A percentile compares a stretch with the other conserved stretches of the same genome.
These are phyloP conservation scores for Lepidonotus clava DNA, from an alignment of 2,888 invertebrate genomes.

Conservation along the genomic window DNA sequence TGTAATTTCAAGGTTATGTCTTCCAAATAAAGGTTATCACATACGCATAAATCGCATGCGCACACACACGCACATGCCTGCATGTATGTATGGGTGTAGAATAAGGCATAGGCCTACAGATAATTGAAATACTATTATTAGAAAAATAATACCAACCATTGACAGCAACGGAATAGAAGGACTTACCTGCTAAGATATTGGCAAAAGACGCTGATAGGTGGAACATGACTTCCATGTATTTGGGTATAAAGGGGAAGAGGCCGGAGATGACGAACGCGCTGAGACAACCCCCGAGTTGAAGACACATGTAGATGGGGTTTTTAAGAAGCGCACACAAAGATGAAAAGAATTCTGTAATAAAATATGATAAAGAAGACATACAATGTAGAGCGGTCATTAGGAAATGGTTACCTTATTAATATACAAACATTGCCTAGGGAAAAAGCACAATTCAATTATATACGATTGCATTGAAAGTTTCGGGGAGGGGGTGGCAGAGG, in stretches of 20 bases:
- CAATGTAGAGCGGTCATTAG: no score
- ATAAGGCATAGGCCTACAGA: neutral
- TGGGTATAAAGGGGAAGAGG: conserved; percentile 65
- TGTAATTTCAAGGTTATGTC: no score
- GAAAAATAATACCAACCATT: neutral
- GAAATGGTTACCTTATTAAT: no score
- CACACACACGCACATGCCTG: no score
- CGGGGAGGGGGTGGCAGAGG: no score
- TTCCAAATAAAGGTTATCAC: no score
- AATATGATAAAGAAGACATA: no score
- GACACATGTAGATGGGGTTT: conserved; percentile 45
- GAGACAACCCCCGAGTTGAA: conserved; percentile 24
- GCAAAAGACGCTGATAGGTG: conserved; percentile 62
- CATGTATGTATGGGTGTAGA: no score
- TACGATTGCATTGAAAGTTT: no score
- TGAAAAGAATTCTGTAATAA: conserved; percentile 26
- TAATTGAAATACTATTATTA: neutral
- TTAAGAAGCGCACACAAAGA: conserved; percentile 3
- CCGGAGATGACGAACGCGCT: conserved; percentile 60
- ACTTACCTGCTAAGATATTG: conserved; percentile 66
- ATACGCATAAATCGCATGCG: no score
- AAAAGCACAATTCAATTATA: no score
- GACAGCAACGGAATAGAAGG: neutral
- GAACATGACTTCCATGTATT: conserved; percentile 66
- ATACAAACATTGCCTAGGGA: no score